A percentile compares a stretch with the other conserved stretches of the same genome.
phyloP scores from a whole-genome alignment of 2,113 vertebrate genomes.

The Oncorhynchus clarkii region DNA sequence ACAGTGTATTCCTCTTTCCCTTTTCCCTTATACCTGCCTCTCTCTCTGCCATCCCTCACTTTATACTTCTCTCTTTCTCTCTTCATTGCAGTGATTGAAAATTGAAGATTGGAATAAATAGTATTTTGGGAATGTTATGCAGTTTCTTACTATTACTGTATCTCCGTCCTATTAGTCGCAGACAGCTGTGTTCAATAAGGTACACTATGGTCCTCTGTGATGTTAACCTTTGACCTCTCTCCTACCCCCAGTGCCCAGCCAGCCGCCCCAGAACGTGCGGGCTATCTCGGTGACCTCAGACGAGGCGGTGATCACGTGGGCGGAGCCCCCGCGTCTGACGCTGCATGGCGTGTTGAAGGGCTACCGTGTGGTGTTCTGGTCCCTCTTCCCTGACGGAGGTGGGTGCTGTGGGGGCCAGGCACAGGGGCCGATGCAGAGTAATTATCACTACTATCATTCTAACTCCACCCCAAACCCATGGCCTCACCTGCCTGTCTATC shows the following conservation, averaged over 20 bases:
- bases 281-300: conserved; percentile 96
- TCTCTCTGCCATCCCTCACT: background rate
- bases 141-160: no score
- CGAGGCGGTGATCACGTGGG: conserved; percentile 95
- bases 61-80: background rate
- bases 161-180: background rate
- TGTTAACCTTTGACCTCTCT: background rate
- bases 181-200: background rate
- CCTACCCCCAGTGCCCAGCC: conserved; percentile 85
- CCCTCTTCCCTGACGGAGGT: conserved; percentile 95
- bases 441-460: conserved; percentile 73
- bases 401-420: conserved; percentile 75
- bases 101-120: no score
- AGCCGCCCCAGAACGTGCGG: conserved; percentile 93
- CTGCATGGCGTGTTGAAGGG: conserved; percentile 97
- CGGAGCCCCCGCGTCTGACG: conserved; percentile 91
- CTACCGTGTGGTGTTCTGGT: conserved; percentile 98
- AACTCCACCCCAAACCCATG: conserved; percentile 32
- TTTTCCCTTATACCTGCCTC: conserved; percentile 4
- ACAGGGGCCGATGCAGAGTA: conserved; percentile 72
- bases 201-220: background rate
- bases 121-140: no score
- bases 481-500: conserved; percentile 30
- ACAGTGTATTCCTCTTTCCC: background rate
- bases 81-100: background rate